These are phyloP conservation scores for Archaeoteleia sp. DNA, from an alignment of 2,888 invertebrate genomes.

Conservation along the genomic window DNA sequence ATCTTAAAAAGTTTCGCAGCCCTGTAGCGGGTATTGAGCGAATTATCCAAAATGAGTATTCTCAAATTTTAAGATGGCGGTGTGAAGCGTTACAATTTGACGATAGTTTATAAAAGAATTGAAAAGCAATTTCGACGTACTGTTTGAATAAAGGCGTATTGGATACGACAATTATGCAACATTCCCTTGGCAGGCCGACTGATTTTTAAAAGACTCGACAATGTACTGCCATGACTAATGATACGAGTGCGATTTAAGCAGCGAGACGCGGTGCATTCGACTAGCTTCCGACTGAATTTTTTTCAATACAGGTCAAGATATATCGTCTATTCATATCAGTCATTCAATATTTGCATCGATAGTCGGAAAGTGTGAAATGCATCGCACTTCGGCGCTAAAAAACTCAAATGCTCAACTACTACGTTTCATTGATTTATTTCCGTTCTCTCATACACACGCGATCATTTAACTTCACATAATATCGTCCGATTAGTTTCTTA, in stretches of 20 bases:
- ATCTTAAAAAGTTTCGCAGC: too few species aligned
- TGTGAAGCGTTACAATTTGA: too few species aligned
- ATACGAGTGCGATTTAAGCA: constrained; percentile 19
- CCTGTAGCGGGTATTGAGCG: too few species aligned
- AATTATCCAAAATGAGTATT: too few species aligned
- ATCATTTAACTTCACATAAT: constrained; percentile 40
- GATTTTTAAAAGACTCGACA: constrained; percentile 45
- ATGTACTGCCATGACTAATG: constrained; percentile 46
- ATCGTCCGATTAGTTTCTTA: constrained; percentile 51
- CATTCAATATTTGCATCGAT: constrained; percentile 72
- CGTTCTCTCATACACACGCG: constrained; percentile 25
- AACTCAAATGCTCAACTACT: constrained; percentile 42
- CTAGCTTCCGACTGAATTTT: constrained; percentile 66
- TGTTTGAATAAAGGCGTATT: background rate
- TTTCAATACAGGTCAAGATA: constrained; percentile 68
- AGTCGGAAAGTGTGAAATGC: constrained; percentile 52
- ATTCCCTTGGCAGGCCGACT: constrained; percentile 55
- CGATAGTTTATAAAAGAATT: too few species aligned
- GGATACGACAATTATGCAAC: constrained; percentile 34
- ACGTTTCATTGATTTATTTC: constrained; percentile 29
- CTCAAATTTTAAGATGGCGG: too few species aligned
- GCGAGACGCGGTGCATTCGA: constrained; percentile 18
- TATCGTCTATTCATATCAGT: constrained; percentile 71
- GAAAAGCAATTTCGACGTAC: too few species aligned
- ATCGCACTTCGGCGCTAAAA: constrained; percentile 42